Base-by-base conservation (phyloP, 2,113 vertebrate species). In the Bubalus kerabau region DNA sequence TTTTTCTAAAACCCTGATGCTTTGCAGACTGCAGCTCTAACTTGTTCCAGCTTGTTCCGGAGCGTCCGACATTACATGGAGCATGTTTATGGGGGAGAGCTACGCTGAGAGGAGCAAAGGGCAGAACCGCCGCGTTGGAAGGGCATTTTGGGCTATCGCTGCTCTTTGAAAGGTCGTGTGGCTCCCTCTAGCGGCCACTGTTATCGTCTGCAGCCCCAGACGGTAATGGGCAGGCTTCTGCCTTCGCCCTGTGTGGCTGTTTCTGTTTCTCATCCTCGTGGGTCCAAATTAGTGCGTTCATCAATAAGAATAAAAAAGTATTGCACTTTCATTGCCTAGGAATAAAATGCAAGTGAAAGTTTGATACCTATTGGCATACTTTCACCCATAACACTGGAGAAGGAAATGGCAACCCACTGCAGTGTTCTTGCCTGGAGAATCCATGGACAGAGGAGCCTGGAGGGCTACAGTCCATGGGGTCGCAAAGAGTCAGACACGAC, bases 121-220 rank as follows among this genome's bases (percentile, higher is more conserved):
- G 48, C 36, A 40, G 89, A 74, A 28, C 6, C 30, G 13, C 4
- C 21, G 0, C 1, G 0, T 9, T 3, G 17, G 3, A 21, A 24
- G 46, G 43, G 1, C 14, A 52, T 46, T 86, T 36, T 21, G 30
- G 26, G 0, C 3, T 32, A 7, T 15, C 6, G 24, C n/a, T 46
- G 60, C 30, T 87, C 94, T 97, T 98, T 96, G 50, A 46, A 71
- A 98, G 94, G 98, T 97, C 94, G 15, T 96, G 80, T 96, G 96
- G 96, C 97, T 95, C 97, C 98, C 98, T 97, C 99, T 99, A 93
- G 98, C 98, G 99, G 98, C 87, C 36, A 21, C 7, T 76, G 2
- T 23, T 0, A 0, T 32, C 7, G 90, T 97, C 85, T 98, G 97
- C 98, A 98, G 16, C 16, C 2, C 54, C 43, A 9, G 21, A 15